Evolutionary conservation across 1,140 invertebrate species (phyloP).

Genomic region (Cherax destructor): DNA sequence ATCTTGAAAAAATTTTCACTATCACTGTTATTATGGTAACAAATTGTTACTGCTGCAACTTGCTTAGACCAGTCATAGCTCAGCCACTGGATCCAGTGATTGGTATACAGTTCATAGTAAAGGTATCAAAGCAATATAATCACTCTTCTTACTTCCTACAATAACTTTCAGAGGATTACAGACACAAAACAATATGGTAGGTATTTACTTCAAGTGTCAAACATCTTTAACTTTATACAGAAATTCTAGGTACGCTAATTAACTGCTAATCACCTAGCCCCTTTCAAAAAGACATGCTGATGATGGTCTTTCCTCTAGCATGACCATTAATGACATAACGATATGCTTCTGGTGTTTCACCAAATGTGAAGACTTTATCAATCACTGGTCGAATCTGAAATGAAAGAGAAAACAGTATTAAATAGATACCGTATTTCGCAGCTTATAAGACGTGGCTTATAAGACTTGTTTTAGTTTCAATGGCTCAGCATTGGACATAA

Average conservation of each 20-base stretch:
- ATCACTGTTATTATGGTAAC: too few relatives aligned
- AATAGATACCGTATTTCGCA: too few relatives aligned
- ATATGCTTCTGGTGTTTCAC: constrained; percentile 39
- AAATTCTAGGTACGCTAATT: not conserved
- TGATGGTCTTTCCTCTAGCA: constrained; percentile 41
- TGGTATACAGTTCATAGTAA: too few relatives aligned
- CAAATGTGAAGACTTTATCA: constrained; percentile 46
- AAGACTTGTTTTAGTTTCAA: too few relatives aligned
- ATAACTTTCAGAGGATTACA: not conserved
- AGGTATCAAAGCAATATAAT: too few relatives aligned
- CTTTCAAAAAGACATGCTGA: not conserved
- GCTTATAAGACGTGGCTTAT: too few relatives aligned
- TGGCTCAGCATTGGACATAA: too few relatives aligned
- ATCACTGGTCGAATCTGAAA: constrained; percentile 49
- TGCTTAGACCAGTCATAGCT: too few relatives aligned
- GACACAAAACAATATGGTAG: not conserved
- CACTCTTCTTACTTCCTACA: not conserved
- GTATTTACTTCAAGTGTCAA: not conserved
- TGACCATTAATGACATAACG: constrained; percentile 20
- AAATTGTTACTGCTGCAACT: too few relatives aligned
- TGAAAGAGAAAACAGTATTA: not conserved
- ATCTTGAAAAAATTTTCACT: too few relatives aligned
- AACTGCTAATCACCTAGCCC: not conserved
- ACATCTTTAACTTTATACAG: not conserved
- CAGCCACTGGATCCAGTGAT: too few relatives aligned